These are phyloP conservation scores for Zosterops pallidus DNA, from an alignment of 2,113 vertebrate species.

Conservation along the genomic window DNA sequence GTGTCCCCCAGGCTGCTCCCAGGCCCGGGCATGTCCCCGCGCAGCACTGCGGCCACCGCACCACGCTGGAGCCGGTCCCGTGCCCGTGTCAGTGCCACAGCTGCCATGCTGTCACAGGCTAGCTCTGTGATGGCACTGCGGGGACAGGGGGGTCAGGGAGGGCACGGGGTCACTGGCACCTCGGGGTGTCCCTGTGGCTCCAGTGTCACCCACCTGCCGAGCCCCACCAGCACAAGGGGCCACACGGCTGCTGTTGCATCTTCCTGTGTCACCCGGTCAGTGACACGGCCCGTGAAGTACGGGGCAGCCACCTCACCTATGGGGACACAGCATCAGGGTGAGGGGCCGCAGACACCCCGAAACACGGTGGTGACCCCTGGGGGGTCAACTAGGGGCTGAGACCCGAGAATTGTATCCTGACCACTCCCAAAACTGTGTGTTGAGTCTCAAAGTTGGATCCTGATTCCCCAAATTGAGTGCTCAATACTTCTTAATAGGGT, in stretches of 20 bases:
- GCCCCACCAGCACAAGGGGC: neutral
- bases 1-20: neutral
- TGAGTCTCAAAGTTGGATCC: neutral
- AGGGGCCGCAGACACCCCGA: fast-evolving
- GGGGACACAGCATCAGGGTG: neutral
- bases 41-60: neutral
- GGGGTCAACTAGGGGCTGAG: too few species aligned
- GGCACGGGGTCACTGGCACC: neutral
- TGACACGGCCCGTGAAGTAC: neutral
- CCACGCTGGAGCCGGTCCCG: neutral
- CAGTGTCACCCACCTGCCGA: neutral
- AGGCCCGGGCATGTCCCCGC: fast-evolving
- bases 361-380: neutral
- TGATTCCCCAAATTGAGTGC: neutral
- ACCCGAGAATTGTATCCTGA: neutral
- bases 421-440: neutral
- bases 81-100: fast-evolving
- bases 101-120: neutral
- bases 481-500: too few species aligned
- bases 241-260: neutral
- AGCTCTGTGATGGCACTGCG: neutral
- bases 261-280: neutral
- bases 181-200: neutral
- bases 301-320: neutral
- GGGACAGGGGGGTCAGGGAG: neutral